phyloP scores from a whole-genome alignment of 2,113 vertebrate species.

The Noctilio leporinus region DNA sequence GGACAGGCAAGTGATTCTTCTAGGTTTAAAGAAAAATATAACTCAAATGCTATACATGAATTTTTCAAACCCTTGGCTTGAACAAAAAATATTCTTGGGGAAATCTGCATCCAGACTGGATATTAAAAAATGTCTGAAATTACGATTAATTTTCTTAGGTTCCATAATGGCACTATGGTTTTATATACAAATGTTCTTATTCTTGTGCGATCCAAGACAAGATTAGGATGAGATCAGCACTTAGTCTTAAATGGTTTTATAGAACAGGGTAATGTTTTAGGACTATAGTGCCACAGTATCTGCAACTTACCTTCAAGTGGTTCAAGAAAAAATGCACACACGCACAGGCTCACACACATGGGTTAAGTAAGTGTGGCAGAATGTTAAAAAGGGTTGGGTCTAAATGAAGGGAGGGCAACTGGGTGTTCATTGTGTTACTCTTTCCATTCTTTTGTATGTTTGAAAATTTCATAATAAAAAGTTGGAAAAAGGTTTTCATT shows the following conservation, averaged over 20 bases:
- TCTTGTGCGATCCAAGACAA: not conserved
- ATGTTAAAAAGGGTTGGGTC: not conserved
- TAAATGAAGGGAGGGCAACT: not conserved
- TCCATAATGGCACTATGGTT: not conserved
- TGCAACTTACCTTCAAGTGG: not conserved
- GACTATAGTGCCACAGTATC: not conserved
- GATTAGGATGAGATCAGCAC: not conserved
- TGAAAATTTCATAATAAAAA: slow-evolving; percentile 49
- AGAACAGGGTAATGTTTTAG: not conserved
- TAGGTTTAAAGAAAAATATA: not conserved
- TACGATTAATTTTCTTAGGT: not conserved
- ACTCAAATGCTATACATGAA: not conserved
- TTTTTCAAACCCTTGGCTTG: not conserved
- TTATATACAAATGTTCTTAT: not conserved
- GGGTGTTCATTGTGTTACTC: not conserved
- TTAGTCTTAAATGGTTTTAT: not conserved
- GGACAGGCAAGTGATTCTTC: not conserved
- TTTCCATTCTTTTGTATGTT: slow-evolving; percentile 1
- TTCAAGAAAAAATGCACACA: not conserved
- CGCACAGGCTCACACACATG: not conserved
- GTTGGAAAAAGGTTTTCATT: not conserved
- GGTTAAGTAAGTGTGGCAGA: not conserved
- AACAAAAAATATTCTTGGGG: not conserved
- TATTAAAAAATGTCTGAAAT: not conserved
- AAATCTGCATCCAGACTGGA: not conserved